phyloP scores from a whole-genome alignment of 2,888 invertebrate species.

The Cyaniris semiargus region DNA sequence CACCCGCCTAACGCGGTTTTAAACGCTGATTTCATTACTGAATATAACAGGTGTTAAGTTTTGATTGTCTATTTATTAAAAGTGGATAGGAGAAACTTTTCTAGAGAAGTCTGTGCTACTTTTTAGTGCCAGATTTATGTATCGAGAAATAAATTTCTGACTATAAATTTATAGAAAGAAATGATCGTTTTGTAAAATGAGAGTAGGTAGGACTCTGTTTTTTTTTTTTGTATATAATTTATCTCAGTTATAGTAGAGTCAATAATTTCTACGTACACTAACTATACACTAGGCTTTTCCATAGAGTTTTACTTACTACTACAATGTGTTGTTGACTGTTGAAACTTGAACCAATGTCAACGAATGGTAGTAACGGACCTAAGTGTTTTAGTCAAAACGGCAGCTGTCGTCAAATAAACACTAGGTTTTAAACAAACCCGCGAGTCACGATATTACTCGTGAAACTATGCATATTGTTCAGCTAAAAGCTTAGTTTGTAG shows the following conservation, averaged over 20 bases:
- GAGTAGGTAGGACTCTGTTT: too few relatives aligned
- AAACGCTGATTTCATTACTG: background rate
- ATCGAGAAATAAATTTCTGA: too few relatives aligned
- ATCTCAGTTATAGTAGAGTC: background rate
- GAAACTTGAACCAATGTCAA: background rate
- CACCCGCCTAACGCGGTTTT: background rate
- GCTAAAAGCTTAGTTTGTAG: constrained; percentile 26
- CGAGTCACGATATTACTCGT: constrained; percentile 20
- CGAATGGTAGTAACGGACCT: background rate
- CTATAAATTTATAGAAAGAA: too few relatives aligned
- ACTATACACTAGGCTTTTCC: too few relatives aligned
- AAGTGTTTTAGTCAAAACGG: constrained; percentile 24
- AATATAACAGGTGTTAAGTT: background rate
- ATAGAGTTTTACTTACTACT: background rate
- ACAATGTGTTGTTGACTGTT: background rate
- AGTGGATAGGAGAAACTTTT: background rate
- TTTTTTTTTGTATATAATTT: too few relatives aligned
- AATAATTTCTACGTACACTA: background rate
- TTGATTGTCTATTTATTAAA: background rate
- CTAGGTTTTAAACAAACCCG: constrained; percentile 24
- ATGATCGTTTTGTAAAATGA: too few relatives aligned
- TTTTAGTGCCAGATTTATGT: too few relatives aligned
- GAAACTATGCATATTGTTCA: constrained; percentile 23
- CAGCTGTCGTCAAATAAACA: constrained; percentile 29
- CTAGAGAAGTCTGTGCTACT: background rate